Evolutionary conservation across 2,797 vertebrate species (phyloP).

Genomic region (Rhynchonycteris naso): DNA sequence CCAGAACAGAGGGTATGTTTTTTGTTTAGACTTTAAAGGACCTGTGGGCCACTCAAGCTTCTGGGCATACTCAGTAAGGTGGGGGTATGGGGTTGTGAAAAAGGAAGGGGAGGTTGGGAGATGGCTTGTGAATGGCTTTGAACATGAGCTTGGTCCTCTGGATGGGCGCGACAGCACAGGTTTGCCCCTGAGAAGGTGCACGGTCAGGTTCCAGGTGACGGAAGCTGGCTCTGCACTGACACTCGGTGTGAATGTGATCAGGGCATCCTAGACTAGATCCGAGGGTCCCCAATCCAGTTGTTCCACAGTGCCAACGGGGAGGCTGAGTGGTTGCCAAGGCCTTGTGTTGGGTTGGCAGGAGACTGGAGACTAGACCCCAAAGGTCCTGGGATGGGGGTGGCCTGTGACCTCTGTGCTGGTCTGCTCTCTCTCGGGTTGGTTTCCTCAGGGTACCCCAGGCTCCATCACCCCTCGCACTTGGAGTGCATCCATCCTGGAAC

Average conservation of each 20-base stretch:
- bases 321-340: not conserved
- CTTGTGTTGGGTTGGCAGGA: not conserved
- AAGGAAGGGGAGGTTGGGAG: not conserved
- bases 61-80: not conserved
- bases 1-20: not conserved
- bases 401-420: not conserved
- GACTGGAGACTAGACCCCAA: not conserved
- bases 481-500: not conserved
- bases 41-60: not conserved
- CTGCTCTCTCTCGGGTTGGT: not conserved
- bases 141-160: not conserved
- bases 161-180: not conserved
- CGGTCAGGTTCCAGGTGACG: not conserved
- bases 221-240: not conserved
- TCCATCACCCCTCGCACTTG: too few relatives aligned
- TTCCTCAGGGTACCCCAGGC: not conserved
- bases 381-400: not conserved
- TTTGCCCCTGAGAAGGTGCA: not conserved
- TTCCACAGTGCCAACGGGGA: not conserved
- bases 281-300: rapidly evolving
- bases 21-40: not conserved
- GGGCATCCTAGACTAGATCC: too few relatives aligned
- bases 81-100: rapidly evolving
- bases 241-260: rapidly evolving
- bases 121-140: too few relatives aligned